phyloP scores from a whole-genome alignment of 2,888 invertebrate genomes.

The Calameuta filiformis region DNA sequence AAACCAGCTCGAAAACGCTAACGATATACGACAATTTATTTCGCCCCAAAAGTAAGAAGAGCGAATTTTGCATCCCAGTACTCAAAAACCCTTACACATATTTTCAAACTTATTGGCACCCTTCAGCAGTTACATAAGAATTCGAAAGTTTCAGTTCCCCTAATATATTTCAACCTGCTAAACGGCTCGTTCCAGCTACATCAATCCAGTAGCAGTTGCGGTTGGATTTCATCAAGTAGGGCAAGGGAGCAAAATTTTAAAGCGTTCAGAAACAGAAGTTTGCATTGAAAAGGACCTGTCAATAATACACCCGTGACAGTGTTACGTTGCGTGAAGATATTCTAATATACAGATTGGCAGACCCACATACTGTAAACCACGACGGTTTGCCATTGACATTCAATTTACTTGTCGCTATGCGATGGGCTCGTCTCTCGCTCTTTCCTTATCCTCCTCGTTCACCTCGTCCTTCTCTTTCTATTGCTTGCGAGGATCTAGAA shows the following conservation, averaged over 20 bases:
- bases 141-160: neutral
- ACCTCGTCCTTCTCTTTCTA: neutral
- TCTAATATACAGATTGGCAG: neutral
- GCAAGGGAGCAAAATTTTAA: neutral
- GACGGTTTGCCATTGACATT: conserved; percentile 30
- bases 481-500: neutral
- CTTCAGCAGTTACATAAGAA: neutral
- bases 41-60: neutral
- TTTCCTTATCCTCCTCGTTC: neutral
- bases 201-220: neutral
- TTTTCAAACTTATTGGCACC: neutral
- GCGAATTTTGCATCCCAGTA: neutral
- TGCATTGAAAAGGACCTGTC: neutral
- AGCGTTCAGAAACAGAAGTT: neutral
- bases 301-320: conserved; percentile 10
- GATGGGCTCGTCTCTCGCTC: neutral
- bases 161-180: neutral
- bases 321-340: conserved; percentile 5
- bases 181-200: neutral
- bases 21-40: neutral
- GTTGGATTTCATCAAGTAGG: neutral
- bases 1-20: neutral
- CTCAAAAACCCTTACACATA: neutral
- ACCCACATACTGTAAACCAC: neutral
- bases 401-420: conserved; percentile 18